A percentile compares a stretch with the other conserved stretches of the same genome.
Conservation (phyloP, 2,113 vertebrate genomes). For the Ciconia boyciana region DNA sequence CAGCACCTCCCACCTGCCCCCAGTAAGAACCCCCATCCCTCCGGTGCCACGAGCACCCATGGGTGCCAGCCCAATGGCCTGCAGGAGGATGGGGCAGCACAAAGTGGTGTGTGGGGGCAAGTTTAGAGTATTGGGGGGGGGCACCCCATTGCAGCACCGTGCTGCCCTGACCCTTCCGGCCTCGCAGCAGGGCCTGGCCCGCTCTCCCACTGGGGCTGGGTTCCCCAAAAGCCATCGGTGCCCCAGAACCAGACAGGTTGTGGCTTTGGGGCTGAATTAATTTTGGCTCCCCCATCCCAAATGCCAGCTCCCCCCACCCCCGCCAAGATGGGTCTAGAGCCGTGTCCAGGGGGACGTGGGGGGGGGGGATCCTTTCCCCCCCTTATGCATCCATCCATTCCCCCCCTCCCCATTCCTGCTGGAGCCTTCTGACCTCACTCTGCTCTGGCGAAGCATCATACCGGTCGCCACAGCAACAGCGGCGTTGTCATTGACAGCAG, state of each 20-base stretch:
- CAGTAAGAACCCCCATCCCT: neutral
- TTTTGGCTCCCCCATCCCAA: neutral
- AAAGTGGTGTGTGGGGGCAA: no score
- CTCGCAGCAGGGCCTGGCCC: neutral
- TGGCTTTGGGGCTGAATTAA: neutral
- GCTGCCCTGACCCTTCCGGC: neutral
- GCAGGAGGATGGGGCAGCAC: neutral
- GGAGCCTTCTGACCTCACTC: slow-evolving; percentile 55
- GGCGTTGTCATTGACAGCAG: slow-evolving; percentile 52
- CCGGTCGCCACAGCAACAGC: slow-evolving; percentile 54
- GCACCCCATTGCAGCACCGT: neutral
- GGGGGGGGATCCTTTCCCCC: neutral
- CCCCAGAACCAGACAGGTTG: neutral
- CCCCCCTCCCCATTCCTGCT: neutral
- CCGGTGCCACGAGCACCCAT: neutral
- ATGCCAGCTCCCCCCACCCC: no score
- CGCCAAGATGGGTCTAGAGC: neutral
- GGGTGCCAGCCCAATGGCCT: neutral
- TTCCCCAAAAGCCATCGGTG: neutral
- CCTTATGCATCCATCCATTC: neutral
- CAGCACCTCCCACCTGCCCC: neutral
- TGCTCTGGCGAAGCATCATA: slow-evolving; percentile 51
- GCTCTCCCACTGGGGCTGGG: neutral
- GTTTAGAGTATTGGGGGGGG: neutral
- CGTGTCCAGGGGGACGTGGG: no score